Evolutionary conservation across 2,113 vertebrate species (phyloP), one percentile per base, ranked within the genome.

Genomic region (Ochotona princeps): DNA sequence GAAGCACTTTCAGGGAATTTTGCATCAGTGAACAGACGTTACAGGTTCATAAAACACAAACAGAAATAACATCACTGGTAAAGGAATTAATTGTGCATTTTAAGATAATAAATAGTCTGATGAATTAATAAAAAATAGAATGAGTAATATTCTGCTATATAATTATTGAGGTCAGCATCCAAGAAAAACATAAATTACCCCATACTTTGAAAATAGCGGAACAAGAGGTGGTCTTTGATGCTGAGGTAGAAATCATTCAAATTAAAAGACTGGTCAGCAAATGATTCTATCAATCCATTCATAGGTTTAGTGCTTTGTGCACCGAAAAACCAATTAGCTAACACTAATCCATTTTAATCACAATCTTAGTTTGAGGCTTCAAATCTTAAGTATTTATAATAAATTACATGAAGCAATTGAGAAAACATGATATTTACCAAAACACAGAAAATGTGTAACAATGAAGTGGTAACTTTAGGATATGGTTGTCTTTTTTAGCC

Each of bases 161-260:
- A 28, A 61, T 94, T 90, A 92, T 57, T 82, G 74, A 81, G 13
- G 21, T 79, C 32, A 75, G 12, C 15, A 90, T 44, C 18, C 57
- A 82, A 87, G 63, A 82, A 75, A 93, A 78, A n/a, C 17, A 87
- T 32, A 72, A 86, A 94, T 72, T 92, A 80, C 66, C 51, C 47
- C 3, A 6, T 44, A 44, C 38, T 44, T 57, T 82, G 63, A 73
- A 67, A 47, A 49, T 9, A 75, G 32, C 5, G 66, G 67, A 54
- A 26, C 35, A 88, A 47, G 49, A 49, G 49, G 35, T 65, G 15
- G 57, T 65, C n/a, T 8, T 18, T 13, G 38, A 60, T 13, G 21
- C 3, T 49, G 30, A 72, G 51, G 60, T 2, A 63, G 75, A 73
- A 87, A 57, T 14, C 18, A 66, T 30, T 15, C 14, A 32, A 47